phyloP scores from a whole-genome alignment of 2,113 vertebrate genomes.

The Pseudorhombus dupliciocellatus region DNA sequence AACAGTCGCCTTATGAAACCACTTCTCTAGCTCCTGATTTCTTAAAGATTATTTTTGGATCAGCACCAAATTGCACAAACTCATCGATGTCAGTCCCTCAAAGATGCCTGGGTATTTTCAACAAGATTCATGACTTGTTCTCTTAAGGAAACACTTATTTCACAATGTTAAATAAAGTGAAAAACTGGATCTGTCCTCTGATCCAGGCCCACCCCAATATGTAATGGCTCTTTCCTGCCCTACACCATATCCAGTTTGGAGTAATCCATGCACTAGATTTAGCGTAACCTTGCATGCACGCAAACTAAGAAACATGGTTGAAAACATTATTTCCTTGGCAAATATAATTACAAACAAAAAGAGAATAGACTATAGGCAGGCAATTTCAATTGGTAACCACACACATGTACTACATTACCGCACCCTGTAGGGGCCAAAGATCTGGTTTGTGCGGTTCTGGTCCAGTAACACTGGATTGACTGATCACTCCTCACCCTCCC shows the following conservation, averaged over 20 bases:
- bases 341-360: background rate
- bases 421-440: background rate
- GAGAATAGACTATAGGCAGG: background rate
- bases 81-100: background rate
- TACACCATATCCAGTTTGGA: background rate
- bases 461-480: conserved; percentile 6
- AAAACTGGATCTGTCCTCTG: no score
- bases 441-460: background rate
- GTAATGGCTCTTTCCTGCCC: background rate
- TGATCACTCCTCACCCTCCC: background rate
- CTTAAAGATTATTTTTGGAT: background rate
- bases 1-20: background rate
- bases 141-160: no score
- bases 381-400: background rate
- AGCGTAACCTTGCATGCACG: no score
- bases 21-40: no score
- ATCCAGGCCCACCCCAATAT: no score
- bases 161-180: no score
- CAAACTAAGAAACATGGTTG: background rate
- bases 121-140: no score
- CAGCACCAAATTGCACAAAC: background rate
- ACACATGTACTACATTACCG: background rate
- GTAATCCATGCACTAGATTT: background rate
- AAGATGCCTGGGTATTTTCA: no score
- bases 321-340: no score